A percentile compares a stretch with the other conserved stretches of the same genome.
phyloP scores from a whole-genome alignment of 2,113 vertebrate genomes.

The Myrmecobius fasciatus region DNA sequence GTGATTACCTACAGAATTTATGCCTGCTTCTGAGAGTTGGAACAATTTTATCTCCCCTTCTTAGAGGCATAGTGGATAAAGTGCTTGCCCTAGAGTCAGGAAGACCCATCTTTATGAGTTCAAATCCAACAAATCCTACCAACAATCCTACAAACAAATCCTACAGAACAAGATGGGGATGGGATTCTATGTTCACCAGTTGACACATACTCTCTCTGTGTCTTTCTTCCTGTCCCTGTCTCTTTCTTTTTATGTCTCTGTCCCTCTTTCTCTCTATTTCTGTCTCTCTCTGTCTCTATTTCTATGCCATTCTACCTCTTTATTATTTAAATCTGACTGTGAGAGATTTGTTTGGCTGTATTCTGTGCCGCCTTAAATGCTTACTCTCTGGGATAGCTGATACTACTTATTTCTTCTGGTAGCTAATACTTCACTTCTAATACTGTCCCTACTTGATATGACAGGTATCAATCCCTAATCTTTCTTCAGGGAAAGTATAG shows the following conservation, averaged over 20 bases:
- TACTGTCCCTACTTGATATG: not conserved
- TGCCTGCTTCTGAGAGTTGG: not conserved
- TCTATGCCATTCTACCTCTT: not conserved
- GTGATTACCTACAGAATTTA: slow-evolving; percentile 27
- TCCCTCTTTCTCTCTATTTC: not conserved
- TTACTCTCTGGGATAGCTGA: not conserved
- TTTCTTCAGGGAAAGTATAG: not conserved
- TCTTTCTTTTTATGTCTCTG: too few species aligned
- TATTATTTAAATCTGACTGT: not conserved
- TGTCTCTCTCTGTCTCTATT: too few species aligned
- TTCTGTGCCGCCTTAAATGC: not conserved
- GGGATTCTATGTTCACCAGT: slow-evolving; percentile 10
- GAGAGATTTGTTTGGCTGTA: not conserved
- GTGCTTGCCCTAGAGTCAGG: not conserved
- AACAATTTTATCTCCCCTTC: not conserved
- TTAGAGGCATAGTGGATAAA: not conserved
- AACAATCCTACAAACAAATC: too few species aligned
- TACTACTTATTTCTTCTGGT: not conserved
- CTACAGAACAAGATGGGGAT: not conserved
- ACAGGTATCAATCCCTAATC: not conserved
- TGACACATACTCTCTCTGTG: too few species aligned
- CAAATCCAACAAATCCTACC: too few species aligned
- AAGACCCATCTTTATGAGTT: not conserved
- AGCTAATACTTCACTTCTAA: not conserved
- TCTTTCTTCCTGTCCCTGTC: not conserved